These are phyloP conservation scores for Aphrophora alni DNA, from an alignment of 2,888 invertebrate genomes.

Conservation along the genomic window DNA sequence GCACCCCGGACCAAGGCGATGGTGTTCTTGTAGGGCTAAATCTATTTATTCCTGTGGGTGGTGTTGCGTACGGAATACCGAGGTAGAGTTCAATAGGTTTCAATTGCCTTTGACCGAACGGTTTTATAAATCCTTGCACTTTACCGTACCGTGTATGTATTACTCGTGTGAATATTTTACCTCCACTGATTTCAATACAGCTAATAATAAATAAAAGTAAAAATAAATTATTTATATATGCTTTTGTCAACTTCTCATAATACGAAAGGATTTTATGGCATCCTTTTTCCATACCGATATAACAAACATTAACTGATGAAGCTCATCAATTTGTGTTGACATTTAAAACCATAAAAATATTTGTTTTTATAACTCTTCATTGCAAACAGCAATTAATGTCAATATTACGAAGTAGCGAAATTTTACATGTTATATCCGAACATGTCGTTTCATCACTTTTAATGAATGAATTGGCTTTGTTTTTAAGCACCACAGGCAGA, in stretches of 20 bases:
- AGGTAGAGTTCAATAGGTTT: conserved; percentile 12
- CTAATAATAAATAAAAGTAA: conserved; percentile 18
- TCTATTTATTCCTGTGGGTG: conserved; percentile 58
- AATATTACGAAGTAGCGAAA: no score
- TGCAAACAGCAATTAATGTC: no score
- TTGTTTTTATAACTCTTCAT: neutral
- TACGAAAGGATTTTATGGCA: neutral
- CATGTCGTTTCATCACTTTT: no score
- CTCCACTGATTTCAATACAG: conserved; percentile 26
- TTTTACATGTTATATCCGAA: no score
- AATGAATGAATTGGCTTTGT: no score
- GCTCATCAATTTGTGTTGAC: neutral
- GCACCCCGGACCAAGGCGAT: conserved; percentile 89
- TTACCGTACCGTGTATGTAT: conserved; percentile 46
- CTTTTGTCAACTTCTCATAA: conserved; percentile 2
- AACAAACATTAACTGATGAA: neutral
- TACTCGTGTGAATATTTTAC: conserved; percentile 42
- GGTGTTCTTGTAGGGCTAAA: conserved; percentile 94
- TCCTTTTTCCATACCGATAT: neutral
- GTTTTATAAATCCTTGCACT: conserved; percentile 40
- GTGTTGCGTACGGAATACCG: conserved; percentile 34
- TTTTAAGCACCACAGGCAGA: no score
- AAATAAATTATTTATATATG: conserved; percentile 13
- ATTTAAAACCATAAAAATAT: neutral
- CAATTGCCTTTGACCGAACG: neutral